Base-by-base conservation (phyloP, 2,888 invertebrate genomes). In the Geophilus truncorum region DNA sequence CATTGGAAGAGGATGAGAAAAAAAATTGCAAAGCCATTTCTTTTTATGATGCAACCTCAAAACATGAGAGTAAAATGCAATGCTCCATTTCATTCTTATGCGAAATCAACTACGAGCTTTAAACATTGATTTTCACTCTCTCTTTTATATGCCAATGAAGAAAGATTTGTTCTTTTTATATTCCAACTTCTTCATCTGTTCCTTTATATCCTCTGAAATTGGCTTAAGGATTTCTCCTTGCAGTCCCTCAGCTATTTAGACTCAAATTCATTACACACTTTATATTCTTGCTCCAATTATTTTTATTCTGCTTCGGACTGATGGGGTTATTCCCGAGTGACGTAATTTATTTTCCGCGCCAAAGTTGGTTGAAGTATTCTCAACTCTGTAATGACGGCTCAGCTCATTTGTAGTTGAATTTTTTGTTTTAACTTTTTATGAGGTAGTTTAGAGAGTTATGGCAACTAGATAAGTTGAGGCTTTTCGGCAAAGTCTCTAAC, bases 61-160 rank as follows among this genome's bases (percentile, higher is more conserved):
- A 57, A 57, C 57, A 57, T 57, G 57, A 57, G 10, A 21, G 57
- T 18, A 23, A 57, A 57, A 6, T 40, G 36, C 36, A 18, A 18
- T 57, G n/a, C 57, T 57, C 21, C 18, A 57, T 57, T 57, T 57
- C 18, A 57, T 57, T 57, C 23, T 18, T 57, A 40, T 40, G 36
- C 36, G 36, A 40, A 40, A 40, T 40, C 36, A 40, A 40, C 36
- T 40, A 15, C 36, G 15, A 5, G 36, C 57, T 57, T 57, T 57
- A 21, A 57, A 57, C 57, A 57, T 57, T 57, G 57, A 57, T 57
- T 57, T 57, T 57, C 51, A 10, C 15, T 51, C 51, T 57, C 57
- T 57, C 57, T 57, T 57, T 57, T 57, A 57, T 57, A 57, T 57
- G 57, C 57, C 57, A 57, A 57, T 57, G 57, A 57, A 57, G 57